A percentile compares a stretch with the other conserved stretches of the same genome.
Conservation (phyloP, 1,140 invertebrate species). For the Cherax destructor region DNA sequence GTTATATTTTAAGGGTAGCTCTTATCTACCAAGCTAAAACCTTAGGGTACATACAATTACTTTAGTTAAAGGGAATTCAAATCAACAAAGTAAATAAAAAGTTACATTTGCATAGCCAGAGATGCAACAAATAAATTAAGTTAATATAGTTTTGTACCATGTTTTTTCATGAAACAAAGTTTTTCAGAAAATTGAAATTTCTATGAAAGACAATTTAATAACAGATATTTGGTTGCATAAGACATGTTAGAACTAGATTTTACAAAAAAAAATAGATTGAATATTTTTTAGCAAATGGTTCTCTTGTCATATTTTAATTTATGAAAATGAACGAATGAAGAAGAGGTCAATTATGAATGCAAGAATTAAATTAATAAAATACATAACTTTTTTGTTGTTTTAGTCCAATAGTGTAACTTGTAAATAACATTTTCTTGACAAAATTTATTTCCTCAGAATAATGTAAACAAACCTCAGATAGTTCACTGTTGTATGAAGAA, state of each 20-base stretch:
- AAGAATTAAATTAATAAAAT: background rate
- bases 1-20: too few species aligned
- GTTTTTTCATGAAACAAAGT: background rate
- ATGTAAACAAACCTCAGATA: too few species aligned
- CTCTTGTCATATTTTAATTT: background rate
- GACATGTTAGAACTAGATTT: background rate
- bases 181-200: background rate
- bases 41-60: too few species aligned
- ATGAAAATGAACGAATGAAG: background rate
- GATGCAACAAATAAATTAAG: too few species aligned
- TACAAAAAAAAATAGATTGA: background rate
- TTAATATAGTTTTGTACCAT: background rate
- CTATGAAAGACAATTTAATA: background rate
- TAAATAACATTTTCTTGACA: too few species aligned
- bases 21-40: too few species aligned
- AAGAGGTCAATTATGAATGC: background rate
- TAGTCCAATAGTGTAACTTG: background rate
- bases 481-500: too few species aligned
- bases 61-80: too few species aligned
- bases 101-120: too few species aligned
- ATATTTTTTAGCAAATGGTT: conserved; percentile 6
- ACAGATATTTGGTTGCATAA: background rate
- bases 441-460: too few species aligned
- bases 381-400: background rate
- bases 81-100: too few species aligned